Percentiles rank a stretch among this genome's conserved stretches.
phyloP scores from a whole-genome alignment of 2,888 invertebrate genomes.

The Phengaris alcon region DNA sequence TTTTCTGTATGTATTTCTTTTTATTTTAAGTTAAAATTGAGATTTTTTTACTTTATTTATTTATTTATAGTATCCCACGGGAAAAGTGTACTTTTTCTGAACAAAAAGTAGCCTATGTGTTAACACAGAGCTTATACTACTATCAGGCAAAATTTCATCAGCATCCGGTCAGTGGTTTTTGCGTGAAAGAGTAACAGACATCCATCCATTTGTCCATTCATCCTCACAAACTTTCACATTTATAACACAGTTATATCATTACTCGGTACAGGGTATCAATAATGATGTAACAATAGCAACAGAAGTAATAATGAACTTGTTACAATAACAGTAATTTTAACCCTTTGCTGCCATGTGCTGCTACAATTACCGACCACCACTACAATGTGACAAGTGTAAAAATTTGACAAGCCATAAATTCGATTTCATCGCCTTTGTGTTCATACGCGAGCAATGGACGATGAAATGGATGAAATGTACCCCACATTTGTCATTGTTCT shows the following conservation, averaged over 20 bases:
- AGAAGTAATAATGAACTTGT: conserved; percentile 30
- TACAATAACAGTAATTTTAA: conserved; percentile 44
- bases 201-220: too few relatives aligned
- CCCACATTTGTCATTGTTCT: not conserved
- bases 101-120: too few relatives aligned
- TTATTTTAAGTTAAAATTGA: too few relatives aligned
- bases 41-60: too few relatives aligned
- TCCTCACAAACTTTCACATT: too few relatives aligned
- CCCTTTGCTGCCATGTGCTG: conserved; percentile 74
- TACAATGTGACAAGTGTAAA: conserved; percentile 65
- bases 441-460: conserved; percentile 55
- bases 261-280: not conserved
- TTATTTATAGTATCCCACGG: too few relatives aligned
- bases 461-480: conserved; percentile 8
- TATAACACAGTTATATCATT: not conserved
- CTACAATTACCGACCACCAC: conserved; percentile 66
- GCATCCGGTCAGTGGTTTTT: too few relatives aligned
- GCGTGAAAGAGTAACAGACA: too few relatives aligned
- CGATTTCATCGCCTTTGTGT: conserved; percentile 61
- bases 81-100: too few relatives aligned
- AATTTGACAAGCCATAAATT: conserved; percentile 76
- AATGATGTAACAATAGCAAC: conserved; percentile 22
- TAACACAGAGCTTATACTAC: too few relatives aligned
- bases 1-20: too few relatives aligned
- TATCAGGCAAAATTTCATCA: too few relatives aligned